Evolutionary conservation across 2,888 invertebrate genomes (phyloP).

Genomic region (Aphidius colemani): DNA sequence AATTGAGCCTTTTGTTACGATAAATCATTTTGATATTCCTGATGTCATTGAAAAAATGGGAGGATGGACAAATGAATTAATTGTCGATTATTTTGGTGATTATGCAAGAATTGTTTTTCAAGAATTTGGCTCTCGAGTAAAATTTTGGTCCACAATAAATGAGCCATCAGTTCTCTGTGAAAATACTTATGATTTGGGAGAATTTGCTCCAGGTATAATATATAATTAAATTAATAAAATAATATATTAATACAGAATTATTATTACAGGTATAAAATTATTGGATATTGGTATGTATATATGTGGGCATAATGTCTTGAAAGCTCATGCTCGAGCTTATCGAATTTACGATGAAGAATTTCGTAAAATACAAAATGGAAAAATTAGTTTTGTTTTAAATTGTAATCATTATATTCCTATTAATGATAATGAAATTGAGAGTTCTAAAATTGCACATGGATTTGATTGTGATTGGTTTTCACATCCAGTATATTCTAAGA

Average conservation of each 20-base stretch:
- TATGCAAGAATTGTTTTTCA: conserved; percentile 68
- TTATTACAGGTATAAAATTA: conserved; percentile 36
- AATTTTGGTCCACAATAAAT: conserved; percentile 77
- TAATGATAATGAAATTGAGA: conserved; percentile 62
- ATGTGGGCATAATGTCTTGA: conserved; percentile 68
- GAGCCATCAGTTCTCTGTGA: conserved; percentile 70
- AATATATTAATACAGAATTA: too few relatives aligned
- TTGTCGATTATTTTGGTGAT: conserved; percentile 68
- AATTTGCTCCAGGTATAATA: conserved; percentile 46
- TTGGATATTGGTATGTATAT: conserved; percentile 67
- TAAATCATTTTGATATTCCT: conserved; percentile 65
- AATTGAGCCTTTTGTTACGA: conserved; percentile 67
- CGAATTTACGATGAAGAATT: conserved; percentile 67
- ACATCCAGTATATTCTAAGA: conserved; percentile 68
- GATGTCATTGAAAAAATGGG: conserved; percentile 69
- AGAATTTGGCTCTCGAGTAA: conserved; percentile 61
- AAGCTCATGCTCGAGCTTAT: conserved; percentile 71
- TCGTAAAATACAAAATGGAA: conserved; percentile 63
- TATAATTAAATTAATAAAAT: not conserved
- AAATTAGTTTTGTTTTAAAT: conserved; percentile 66
- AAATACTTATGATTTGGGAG: conserved; percentile 59
- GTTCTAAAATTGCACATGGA: conserved; percentile 64
- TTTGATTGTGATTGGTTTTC: conserved; percentile 70
- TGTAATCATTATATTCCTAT: conserved; percentile 58
- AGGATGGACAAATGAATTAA: conserved; percentile 71